Percentiles rank a stretch among this genome's conserved stretches.
phyloP scores from a whole-genome alignment of 1,140 invertebrate genomes.

The Matsumurasca onukii region DNA sequence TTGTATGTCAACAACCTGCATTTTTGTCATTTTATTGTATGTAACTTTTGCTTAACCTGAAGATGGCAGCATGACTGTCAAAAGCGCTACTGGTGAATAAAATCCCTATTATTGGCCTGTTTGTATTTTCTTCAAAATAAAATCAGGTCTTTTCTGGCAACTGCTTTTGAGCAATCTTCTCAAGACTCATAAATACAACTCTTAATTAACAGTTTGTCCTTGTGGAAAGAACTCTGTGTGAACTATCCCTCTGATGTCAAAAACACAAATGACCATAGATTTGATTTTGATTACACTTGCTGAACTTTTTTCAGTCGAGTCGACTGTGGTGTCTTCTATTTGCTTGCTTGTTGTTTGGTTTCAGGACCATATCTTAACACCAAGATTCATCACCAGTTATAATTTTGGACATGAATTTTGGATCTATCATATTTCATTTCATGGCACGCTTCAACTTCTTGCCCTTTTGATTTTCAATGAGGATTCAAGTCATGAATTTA shows the following conservation, averaged over 20 bases:
- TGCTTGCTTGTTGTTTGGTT: not conserved
- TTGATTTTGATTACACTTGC: not conserved
- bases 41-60: too few relatives aligned
- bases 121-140: too few relatives aligned
- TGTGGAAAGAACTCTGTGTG: not conserved
- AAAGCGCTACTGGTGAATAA: too few relatives aligned
- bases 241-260: not conserved
- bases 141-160: not conserved
- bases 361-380: not conserved
- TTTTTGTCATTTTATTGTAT: too few relatives aligned
- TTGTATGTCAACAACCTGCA: too few relatives aligned
- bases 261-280: not conserved
- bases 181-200: not conserved
- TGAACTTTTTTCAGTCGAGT: not conserved
- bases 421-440: not conserved
- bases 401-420: not conserved
- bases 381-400: not conserved
- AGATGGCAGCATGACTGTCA: too few relatives aligned
- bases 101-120: too few relatives aligned
- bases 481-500: not conserved
- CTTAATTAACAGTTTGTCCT: not conserved
- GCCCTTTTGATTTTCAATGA: not conserved
- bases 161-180: not conserved
- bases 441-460: not conserved
- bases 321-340: not conserved